Conservation (phyloP, 2,113 vertebrate genomes). For the Hydrochoerus hydrochaeris region DNA sequence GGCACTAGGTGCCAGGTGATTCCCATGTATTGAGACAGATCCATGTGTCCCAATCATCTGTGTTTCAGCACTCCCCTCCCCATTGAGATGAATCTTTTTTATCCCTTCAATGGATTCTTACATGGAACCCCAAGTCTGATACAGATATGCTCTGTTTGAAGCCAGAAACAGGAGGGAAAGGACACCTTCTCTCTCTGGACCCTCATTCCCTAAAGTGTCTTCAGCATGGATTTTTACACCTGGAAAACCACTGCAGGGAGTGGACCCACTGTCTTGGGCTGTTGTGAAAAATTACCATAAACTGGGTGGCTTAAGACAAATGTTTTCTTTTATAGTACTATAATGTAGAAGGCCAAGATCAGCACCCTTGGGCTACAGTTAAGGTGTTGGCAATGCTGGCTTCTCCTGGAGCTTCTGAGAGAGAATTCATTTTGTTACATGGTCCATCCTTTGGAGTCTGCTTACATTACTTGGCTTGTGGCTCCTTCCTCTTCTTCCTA, state of each 20-base stretch:
- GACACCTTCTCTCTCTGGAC: neutral
- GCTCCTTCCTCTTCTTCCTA: neutral
- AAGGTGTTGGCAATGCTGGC: too few relatives aligned
- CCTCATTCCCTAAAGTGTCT: neutral
- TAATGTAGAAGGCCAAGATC: neutral
- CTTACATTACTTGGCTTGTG: neutral
- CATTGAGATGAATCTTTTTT: neutral
- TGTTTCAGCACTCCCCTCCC: neutral
- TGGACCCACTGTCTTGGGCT: neutral
- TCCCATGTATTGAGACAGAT: neutral
- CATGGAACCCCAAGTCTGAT: neutral
- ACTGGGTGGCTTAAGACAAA: neutral
- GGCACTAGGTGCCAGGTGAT: neutral
- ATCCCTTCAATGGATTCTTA: neutral
- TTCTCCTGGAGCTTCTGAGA: neutral
- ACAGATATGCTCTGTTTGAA: neutral
- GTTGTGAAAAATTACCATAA: neutral
- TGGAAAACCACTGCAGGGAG: neutral
- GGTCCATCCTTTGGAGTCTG: neutral
- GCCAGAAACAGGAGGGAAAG: neutral
- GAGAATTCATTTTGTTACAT: neutral
- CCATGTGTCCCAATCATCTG: neutral
- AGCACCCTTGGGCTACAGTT: neutral
- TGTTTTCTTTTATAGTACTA: neutral
- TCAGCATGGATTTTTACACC: fast-evolving